Percentiles rank a stretch among this genome's conserved stretches.
phyloP scores from a whole-genome alignment of 2,888 invertebrate species.

The Nezara viridula region DNA sequence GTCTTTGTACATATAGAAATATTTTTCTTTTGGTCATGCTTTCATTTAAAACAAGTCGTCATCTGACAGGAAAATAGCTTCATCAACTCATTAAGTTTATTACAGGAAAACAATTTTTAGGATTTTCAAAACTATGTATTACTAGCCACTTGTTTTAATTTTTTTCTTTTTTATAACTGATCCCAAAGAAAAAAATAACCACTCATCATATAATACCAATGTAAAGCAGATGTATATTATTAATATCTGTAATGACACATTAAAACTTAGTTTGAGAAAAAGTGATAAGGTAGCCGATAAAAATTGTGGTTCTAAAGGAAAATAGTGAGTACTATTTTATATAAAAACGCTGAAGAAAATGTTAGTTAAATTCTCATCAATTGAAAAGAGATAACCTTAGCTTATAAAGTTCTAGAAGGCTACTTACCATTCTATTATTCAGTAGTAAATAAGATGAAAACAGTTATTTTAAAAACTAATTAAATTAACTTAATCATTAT shows the following conservation, averaged over 20 bases:
- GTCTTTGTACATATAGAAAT: conserved; percentile 53
- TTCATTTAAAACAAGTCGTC: conserved; percentile 60
- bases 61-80: not conserved
- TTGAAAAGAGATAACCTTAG: not conserved
- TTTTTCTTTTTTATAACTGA: conserved; percentile 9
- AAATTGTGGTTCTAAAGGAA: not conserved
- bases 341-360: not conserved
- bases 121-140: not conserved
- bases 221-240: not conserved
- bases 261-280: not conserved
- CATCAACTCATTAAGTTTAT: not conserved
- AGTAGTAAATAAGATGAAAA: not conserved
- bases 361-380: not conserved
- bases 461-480: not conserved
- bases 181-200: not conserved
- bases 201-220: not conserved
- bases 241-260: not conserved
- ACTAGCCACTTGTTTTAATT: not conserved
- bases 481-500: not conserved
- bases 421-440: not conserved
- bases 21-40: conserved; percentile 60
- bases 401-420: not conserved
- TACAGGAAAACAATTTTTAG: conserved; percentile 5
- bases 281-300: not conserved
- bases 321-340: not conserved